Percentiles rank a stretch among this genome's conserved stretches.
Evolutionary conservation across 2,797 vertebrate genomes (phyloP).

Genomic region (Clarias platycephalus): DNA sequence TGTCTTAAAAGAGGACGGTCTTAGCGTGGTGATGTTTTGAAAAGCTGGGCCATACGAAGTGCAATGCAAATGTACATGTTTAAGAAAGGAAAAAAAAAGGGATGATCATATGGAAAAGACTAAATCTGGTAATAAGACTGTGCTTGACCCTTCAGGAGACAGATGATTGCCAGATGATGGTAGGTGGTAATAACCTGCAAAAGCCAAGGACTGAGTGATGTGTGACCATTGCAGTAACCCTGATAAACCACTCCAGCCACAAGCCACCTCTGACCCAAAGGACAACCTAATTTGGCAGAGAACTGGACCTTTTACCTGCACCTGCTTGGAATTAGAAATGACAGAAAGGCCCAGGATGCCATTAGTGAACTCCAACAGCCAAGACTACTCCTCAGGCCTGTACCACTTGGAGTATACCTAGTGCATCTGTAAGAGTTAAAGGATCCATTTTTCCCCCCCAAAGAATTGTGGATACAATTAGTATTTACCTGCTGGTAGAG

Average conservation of each 20-base stretch:
- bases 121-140: slow-evolving; percentile 12
- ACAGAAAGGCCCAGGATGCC: background rate
- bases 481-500: background rate
- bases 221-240: background rate
- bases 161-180: background rate
- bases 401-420: background rate
- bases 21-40: background rate
- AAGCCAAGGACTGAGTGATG: background rate
- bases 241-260: slow-evolving; percentile 1
- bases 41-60: background rate
- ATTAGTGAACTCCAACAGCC: background rate
- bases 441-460: too few species aligned
- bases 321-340: background rate
- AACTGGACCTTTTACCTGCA: background rate
- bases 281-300: background rate
- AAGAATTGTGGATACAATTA: background rate
- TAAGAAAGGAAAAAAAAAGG: background rate
- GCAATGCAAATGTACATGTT: background rate
- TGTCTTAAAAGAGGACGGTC: background rate
- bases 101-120: background rate
- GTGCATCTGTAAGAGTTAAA: background rate
- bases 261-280: background rate
- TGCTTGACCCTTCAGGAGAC: background rate
- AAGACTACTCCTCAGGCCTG: background rate
- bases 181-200: background rate